Conservation (phyloP, 2,113 vertebrate species). For the Ciconia boyciana region DNA sequence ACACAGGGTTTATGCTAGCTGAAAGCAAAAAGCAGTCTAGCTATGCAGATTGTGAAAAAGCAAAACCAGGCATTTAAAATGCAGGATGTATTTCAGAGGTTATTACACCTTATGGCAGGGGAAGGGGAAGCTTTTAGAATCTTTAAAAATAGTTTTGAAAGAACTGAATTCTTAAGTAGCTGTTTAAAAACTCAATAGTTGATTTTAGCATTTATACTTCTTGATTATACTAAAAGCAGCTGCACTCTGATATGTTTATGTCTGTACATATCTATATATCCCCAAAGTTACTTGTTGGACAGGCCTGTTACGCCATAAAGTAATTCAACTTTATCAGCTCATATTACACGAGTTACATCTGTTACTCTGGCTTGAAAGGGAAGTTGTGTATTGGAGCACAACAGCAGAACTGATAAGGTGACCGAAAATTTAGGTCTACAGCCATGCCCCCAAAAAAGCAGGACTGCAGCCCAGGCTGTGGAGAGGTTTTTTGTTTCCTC, state of each 20-base stretch:
- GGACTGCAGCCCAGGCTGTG: background rate
- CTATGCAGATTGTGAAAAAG: background rate
- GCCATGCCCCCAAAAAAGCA: accelerated
- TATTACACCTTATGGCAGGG: background rate
- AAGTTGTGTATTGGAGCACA: background rate
- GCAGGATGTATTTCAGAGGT: background rate
- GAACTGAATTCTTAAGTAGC: background rate
- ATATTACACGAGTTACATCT: accelerated
- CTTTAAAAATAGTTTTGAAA: background rate
- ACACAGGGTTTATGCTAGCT: background rate
- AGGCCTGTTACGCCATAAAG: accelerated
- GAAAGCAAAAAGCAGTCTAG: background rate
- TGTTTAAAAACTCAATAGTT: background rate
- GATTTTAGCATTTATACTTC: background rate
- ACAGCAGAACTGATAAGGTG: background rate
- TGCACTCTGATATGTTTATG: background rate
- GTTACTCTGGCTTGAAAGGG: background rate
- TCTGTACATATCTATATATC: too few species aligned
- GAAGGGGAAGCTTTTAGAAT: background rate
- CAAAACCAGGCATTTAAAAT: background rate
- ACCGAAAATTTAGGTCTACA: accelerated
- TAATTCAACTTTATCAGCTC: background rate
- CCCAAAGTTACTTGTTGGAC: background rate
- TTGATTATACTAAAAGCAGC: background rate
- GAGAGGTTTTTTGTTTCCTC: background rate